phyloP scores from a whole-genome alignment of 2,797 vertebrate genomes.

The Phataginus tricuspis region DNA sequence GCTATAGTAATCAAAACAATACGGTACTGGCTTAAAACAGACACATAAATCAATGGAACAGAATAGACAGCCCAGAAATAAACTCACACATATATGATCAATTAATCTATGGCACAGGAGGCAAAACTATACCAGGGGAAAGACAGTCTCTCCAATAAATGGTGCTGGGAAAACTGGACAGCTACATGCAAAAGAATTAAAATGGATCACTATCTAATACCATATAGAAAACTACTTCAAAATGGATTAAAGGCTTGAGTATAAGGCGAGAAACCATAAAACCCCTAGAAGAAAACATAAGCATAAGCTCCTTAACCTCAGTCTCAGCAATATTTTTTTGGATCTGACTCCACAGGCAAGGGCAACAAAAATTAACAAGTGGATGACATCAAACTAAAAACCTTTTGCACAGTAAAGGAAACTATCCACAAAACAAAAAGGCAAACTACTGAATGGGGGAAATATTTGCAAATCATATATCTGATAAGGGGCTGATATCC shows the following conservation, averaged over 20 bases:
- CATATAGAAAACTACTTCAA: neutral
- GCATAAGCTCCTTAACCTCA: neutral
- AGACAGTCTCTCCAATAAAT: neutral
- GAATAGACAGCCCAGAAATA: neutral
- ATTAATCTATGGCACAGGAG: neutral
- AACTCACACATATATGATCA: neutral
- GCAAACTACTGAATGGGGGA: neutral
- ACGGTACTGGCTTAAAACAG: neutral
- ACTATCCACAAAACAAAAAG: neutral
- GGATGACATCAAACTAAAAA: neutral
- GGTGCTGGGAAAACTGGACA: neutral
- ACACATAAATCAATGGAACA: neutral
- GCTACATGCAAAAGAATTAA: neutral
- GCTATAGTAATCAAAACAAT: neutral
- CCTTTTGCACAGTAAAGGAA: neutral
- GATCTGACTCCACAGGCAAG: neutral
- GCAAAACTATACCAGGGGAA: neutral
- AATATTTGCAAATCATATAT: neutral
- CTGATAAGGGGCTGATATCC: neutral
- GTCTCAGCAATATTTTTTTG: neutral
- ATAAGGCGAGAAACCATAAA: neutral
- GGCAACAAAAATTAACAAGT: neutral
- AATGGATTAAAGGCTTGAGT: neutral
- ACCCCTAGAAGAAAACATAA: neutral
- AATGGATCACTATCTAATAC: neutral